Evolutionary conservation across 2,888 invertebrate species (phyloP).

Genomic region (Andricus curvator): DNA sequence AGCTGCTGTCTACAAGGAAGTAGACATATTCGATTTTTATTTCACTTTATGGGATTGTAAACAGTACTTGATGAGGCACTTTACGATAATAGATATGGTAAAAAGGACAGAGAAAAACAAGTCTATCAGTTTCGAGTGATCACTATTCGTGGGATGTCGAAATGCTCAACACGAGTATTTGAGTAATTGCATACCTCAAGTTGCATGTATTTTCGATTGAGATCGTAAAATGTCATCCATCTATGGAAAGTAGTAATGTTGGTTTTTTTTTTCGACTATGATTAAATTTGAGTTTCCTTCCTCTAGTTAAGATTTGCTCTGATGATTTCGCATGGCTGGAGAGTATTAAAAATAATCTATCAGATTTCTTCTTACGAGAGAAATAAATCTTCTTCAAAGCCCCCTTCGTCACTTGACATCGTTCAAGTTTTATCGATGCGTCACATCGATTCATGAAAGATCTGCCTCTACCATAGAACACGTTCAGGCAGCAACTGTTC

Average conservation of each 20-base stretch:
- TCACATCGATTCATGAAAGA: slow-evolving; percentile 20
- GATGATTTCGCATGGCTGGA: too few relatives aligned
- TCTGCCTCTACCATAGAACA: slow-evolving; percentile 14
- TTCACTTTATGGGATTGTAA: slow-evolving; percentile 19
- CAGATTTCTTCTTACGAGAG: slow-evolving; percentile 4
- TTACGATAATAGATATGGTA: slow-evolving; percentile 23
- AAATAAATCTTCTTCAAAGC: not conserved
- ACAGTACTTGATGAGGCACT: slow-evolving; percentile 20
- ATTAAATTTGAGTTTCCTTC: too few relatives aligned
- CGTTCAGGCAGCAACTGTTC: slow-evolving; percentile 26
- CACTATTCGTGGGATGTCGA: slow-evolving; percentile 24
- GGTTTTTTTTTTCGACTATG: slow-evolving; percentile 1
- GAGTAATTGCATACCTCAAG: slow-evolving; percentile 6
- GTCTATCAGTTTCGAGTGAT: slow-evolving; percentile 34
- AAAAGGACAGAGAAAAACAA: slow-evolving; percentile 25
- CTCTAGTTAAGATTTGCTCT: too few relatives aligned
- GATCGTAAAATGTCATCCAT: slow-evolving; percentile 31
- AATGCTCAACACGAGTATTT: slow-evolving; percentile 25
- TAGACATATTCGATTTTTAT: slow-evolving; percentile 3
- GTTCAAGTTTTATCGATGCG: slow-evolving; percentile 20
- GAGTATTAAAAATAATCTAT: not conserved
- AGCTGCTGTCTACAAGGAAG: not conserved
- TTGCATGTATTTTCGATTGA: slow-evolving; percentile 10
- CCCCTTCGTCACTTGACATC: not conserved
- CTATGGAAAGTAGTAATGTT: slow-evolving; percentile 9